Base-by-base conservation (phyloP, 2,113 vertebrate genomes). In the Lethenteron reissneri region DNA sequence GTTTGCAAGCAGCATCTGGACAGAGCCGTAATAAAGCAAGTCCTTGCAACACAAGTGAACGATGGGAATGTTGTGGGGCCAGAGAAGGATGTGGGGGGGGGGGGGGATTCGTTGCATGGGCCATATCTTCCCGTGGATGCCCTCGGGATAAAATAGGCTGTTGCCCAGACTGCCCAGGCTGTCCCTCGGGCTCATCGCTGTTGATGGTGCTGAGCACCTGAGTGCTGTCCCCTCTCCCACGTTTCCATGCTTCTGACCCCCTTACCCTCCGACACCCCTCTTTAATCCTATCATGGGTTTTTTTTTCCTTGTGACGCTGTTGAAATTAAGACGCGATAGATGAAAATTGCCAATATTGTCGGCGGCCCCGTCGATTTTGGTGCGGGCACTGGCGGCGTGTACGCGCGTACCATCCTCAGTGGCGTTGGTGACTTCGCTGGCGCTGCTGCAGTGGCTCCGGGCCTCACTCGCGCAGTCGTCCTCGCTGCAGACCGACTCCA, bases 381-480 rank as follows among this genome's bases (percentile, higher is more conserved):
- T 0, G 9, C 58, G 13, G 2, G 56, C 14, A 12, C 11, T 13
- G 12, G 13, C 69, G 9, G 8, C 10, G 57, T 4, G 70, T 83
- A 77, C 70, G 89, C 90, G 87, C 72, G 84, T 72, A 12, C 76
- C 80, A 58, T 94, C 90, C 3, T 94, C 92, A 10, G 83, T 71
- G 6, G 86, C 79, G 12, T 87, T 84, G 57, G 84, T 74, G 5
- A 77, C 83, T 72, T 94, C 90, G 10, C 91, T 95, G 79, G 87
- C 79, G 15, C 86, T 91, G 80, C 91, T 95, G 78, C 78, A 86
- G 79, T 85, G 86, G 77, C 89, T 91, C 74, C 84, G 81, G 58
- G 87, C 78, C 58, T 97, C 92, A 15, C 88, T 92, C 11, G 78
- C 80, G 12, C 85, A 79, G 71, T 96, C 92, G 10, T 96, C 91